phyloP scores from a whole-genome alignment of 2,888 invertebrate genomes.

The Dasysyrphus tricinctus region DNA sequence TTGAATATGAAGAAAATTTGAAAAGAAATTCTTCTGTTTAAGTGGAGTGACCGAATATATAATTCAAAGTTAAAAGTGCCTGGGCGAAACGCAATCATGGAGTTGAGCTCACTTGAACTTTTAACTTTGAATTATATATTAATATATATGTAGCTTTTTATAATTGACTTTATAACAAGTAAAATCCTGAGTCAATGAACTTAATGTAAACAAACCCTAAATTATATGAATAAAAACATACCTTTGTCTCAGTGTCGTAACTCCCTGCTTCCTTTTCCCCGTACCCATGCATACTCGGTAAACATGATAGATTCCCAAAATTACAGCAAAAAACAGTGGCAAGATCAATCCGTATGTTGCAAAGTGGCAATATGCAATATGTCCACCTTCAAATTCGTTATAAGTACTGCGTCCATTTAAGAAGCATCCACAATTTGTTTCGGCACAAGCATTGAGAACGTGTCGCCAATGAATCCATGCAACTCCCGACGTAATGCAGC shows the following conservation, averaged over 20 bases:
- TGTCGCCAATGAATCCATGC: constrained; percentile 88
- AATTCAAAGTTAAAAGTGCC: too few species aligned
- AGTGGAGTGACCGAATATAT: too few species aligned
- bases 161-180: too few species aligned
- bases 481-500: constrained; percentile 84
- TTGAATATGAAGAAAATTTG: too few species aligned
- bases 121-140: too few species aligned
- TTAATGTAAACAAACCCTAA: constrained; percentile 49
- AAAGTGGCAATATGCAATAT: constrained; percentile 87
- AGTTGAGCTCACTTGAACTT: too few species aligned
- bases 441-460: constrained; percentile 87
- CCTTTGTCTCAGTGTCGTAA: constrained; percentile 82
- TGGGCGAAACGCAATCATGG: too few species aligned
- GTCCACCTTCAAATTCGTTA: constrained; percentile 87
- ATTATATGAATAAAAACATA: constrained; percentile 72
- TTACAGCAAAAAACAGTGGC: constrained; percentile 86
- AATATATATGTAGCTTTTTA: too few species aligned
- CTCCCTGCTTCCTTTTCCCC: constrained; percentile 83
- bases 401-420: constrained; percentile 87
- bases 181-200: constrained; percentile 35
- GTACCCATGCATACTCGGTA: constrained; percentile 87
- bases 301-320: constrained; percentile 88
- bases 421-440: constrained; percentile 89
- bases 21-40: too few species aligned
- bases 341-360: constrained; percentile 88